These are phyloP conservation scores for Chelon labrosus DNA, from an alignment of 2,797 vertebrate species.

Conservation along the genomic window DNA sequence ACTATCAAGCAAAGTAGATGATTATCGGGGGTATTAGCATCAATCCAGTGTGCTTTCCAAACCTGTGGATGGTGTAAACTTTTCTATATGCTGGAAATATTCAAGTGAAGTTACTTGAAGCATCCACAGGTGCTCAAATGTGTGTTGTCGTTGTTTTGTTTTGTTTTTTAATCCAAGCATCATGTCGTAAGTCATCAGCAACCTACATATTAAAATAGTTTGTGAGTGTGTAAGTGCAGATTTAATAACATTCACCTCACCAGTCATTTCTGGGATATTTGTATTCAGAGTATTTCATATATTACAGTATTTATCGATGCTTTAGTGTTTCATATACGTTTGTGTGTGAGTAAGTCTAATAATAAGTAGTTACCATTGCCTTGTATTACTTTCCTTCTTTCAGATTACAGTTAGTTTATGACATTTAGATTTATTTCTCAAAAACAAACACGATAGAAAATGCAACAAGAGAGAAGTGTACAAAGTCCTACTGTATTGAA, in stretches of 20 bases:
- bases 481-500: background rate
- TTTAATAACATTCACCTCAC: background rate
- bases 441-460: background rate
- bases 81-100: constrained; percentile 2
- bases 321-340: background rate
- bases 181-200: background rate
- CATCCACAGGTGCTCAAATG: background rate
- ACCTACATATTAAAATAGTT: background rate
- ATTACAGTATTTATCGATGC: background rate
- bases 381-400: no score
- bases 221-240: background rate
- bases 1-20: no score
- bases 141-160: background rate
- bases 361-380: background rate
- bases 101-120: background rate
- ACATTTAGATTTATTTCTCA: background rate
- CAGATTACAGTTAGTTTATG: no score
- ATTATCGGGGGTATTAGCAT: background rate
- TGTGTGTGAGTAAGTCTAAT: no score
- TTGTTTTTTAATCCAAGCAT: background rate
- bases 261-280: no score
- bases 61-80: background rate
- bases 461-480: background rate
- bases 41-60: background rate
- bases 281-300: background rate